Evolutionary conservation across 2,888 invertebrate genomes (phyloP).

Genomic region (Punctoribates punctum): DNA sequence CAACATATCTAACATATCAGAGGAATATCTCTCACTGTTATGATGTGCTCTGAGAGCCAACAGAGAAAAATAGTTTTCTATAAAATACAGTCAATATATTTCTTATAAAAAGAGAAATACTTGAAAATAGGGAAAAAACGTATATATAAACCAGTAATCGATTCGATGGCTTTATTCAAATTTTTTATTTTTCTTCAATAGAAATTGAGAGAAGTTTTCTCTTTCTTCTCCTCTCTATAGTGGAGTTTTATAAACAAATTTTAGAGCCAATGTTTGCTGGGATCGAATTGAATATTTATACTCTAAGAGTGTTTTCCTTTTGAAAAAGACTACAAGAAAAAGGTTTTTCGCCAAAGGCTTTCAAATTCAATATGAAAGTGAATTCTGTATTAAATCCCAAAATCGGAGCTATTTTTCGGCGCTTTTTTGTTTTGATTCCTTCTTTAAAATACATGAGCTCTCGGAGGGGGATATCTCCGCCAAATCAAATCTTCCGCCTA

Average conservation of each 20-base stretch:
- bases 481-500: no score
- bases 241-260: background rate
- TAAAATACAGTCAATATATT: constrained; percentile 3
- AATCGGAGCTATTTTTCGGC: no score
- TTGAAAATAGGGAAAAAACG: background rate
- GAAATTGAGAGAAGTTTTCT: background rate
- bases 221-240: background rate
- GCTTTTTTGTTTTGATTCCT: no score
- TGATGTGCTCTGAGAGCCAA: background rate
- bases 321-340: background rate
- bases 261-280: background rate
- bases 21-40: background rate
- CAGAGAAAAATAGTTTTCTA: background rate
- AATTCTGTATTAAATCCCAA: background rate
- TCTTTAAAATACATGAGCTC: no score
- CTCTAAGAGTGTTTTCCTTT: background rate
- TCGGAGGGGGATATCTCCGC: no score
- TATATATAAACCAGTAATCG: background rate
- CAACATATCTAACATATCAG: background rate
- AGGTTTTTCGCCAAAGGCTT: constrained; percentile 15
- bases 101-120: background rate
- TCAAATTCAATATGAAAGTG: background rate
- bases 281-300: constrained; percentile 15
- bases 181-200: no score
- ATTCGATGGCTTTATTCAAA: background rate